phyloP scores from a whole-genome alignment of 1,140 invertebrate species.

The Drosophila novamexicana region DNA sequence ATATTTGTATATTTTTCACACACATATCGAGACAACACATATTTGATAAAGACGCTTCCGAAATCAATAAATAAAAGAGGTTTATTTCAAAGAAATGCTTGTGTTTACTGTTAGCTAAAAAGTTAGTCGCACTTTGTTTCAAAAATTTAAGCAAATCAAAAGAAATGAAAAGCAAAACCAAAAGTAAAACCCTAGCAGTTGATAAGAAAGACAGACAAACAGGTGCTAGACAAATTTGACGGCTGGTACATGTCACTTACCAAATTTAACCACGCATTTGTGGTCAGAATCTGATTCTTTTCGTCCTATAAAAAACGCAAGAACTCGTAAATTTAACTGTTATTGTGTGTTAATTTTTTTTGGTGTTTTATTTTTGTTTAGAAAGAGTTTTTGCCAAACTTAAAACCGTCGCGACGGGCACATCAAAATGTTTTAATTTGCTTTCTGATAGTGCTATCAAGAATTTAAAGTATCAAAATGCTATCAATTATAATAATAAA shows the following conservation, averaged over 20 bases:
- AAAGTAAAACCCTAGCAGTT: conserved; percentile 41
- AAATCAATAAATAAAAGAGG: conserved; percentile 49
- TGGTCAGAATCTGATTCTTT: conserved; percentile 96
- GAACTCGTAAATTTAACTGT: conserved; percentile 60
- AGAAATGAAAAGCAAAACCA: conserved; percentile 1
- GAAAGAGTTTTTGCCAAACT: neutral
- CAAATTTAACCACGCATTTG: conserved; percentile 98
- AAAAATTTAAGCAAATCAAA: conserved; percentile 19
- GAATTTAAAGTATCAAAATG: no score
- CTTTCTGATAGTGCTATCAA: no score
- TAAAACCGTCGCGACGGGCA: conserved; percentile 4
- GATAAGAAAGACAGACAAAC: conserved; percentile 52
- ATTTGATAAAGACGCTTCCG: conserved; percentile 59
- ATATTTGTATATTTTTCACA: conserved; percentile 31
- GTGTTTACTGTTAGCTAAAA: conserved; percentile 55
- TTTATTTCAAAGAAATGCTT: conserved; percentile 39
- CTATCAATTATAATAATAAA: no score
- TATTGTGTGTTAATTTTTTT: conserved; percentile 23
- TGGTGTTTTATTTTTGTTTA: neutral
- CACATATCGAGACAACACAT: conserved; percentile 76
- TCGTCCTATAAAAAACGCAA: conserved; percentile 87
- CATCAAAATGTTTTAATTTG: neutral
- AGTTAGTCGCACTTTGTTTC: conserved; percentile 57
- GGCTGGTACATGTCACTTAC: conserved; percentile 92
- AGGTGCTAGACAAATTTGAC: conserved; percentile 70